Conservation (phyloP, 2,113 vertebrate species). For the Lophura nycthemera region DNA sequence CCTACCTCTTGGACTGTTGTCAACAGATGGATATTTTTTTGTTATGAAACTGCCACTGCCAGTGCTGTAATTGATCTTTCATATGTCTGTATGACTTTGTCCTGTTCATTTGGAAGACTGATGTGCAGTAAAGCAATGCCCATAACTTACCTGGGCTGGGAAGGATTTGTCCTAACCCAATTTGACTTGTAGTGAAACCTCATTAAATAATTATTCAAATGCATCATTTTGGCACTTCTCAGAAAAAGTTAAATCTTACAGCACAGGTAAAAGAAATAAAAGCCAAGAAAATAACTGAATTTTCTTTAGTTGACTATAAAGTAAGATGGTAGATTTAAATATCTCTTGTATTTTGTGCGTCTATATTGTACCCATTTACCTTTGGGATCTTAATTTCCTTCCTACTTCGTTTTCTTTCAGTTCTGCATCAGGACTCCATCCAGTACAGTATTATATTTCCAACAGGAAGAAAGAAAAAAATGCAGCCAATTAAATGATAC, state of each 20-base stretch:
- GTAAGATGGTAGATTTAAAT: background rate
- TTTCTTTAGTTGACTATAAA: background rate
- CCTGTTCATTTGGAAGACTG: background rate
- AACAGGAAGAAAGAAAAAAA: conserved; percentile 51
- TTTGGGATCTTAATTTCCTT: conserved; percentile 5
- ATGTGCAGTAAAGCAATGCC: conserved; percentile 20
- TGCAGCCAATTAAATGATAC: conserved; percentile 31
- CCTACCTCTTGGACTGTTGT: background rate
- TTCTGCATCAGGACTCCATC: conserved; percentile 2
- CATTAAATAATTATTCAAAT: background rate
- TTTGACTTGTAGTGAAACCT: background rate
- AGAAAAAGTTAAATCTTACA: background rate
- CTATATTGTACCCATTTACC: background rate
- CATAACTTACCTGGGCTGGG: background rate
- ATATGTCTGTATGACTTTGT: background rate
- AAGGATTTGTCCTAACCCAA: background rate
- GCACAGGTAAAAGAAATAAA: background rate
- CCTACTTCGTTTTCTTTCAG: conserved; percentile 21
- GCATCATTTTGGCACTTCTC: background rate
- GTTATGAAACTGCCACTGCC: background rate
- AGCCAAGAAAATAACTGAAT: background rate
- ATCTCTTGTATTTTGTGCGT: background rate
- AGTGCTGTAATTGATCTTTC: background rate
- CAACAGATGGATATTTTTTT: background rate
- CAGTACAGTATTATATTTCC: conserved; percentile 33